Conservation (phyloP, 2,113 vertebrate genomes). For the Amphiprion ocellaris region DNA sequence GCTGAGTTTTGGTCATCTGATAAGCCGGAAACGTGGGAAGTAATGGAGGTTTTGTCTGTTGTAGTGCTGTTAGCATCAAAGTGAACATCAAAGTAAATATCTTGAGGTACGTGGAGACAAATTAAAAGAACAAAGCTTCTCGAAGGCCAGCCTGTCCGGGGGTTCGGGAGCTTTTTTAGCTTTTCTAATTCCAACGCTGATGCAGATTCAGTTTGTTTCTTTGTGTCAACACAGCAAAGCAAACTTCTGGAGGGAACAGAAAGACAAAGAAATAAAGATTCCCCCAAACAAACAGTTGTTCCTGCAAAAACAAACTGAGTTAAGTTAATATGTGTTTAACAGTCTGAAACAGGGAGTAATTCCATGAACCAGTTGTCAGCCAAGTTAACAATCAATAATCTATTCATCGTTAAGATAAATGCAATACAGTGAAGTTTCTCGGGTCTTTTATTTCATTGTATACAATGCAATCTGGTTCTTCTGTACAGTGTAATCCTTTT, state of each 20-base stretch:
- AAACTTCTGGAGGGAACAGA: constrained; percentile 20
- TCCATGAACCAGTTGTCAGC: no score
- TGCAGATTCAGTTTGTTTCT: constrained; percentile 10
- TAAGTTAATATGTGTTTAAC: not conserved
- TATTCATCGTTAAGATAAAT: no score
- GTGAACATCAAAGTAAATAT: constrained; percentile 5
- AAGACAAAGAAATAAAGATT: no score
- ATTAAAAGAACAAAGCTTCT: constrained; percentile 11
- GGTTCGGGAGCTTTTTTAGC: not conserved
- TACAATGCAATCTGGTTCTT: no score
- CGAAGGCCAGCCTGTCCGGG: not conserved
- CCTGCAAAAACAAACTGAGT: not conserved
- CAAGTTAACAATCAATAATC: no score
- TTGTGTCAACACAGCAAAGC: constrained; percentile 6
- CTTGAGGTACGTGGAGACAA: not conserved
- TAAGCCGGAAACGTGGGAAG: not conserved
- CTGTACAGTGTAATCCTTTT: no score
- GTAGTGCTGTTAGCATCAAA: not conserved
- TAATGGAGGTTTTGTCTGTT: no score
- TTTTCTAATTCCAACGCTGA: not conserved
- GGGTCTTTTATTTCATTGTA: no score
- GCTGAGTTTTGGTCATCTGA: not conserved
- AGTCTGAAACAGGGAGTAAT: no score
- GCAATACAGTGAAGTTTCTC: no score
- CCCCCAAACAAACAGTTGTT: not conserved